Conservation (phyloP, 2,797 vertebrate species). For the Hippocampus kuda region DNA sequence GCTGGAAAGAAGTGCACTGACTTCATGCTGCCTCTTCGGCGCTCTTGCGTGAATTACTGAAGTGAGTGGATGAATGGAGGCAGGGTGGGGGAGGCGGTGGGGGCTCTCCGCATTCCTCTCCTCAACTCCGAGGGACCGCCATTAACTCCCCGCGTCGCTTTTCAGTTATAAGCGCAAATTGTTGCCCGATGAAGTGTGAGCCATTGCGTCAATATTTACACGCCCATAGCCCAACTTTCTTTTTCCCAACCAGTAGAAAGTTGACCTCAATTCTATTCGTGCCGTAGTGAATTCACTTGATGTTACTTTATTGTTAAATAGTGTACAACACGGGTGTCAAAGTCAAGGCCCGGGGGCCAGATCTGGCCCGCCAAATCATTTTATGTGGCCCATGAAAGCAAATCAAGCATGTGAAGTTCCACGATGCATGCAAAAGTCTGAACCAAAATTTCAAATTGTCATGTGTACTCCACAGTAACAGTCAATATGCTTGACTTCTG, state of each 20-base stretch:
- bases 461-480: too few species aligned
- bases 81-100: not conserved
- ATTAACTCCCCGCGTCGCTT: not conserved
- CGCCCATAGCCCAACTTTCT: not conserved
- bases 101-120: slow-evolving; percentile 8
- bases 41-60: slow-evolving; percentile 21
- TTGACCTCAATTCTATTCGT: too few species aligned
- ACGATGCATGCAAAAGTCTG: too few species aligned
- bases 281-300: too few species aligned
- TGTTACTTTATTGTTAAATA: too few species aligned
- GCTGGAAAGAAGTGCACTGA: slow-evolving; percentile 19
- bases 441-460: too few species aligned
- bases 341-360: too few species aligned
- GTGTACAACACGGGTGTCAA: too few species aligned
- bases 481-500: too few species aligned
- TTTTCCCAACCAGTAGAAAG: not conserved
- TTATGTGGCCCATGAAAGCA: too few species aligned
- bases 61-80: slow-evolving; percentile 7
- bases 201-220: not conserved
- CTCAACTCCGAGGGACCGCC: not conserved
- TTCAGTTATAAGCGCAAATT: not conserved
- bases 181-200: not conserved
- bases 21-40: slow-evolving; percentile 9
- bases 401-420: too few species aligned
- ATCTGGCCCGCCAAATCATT: too few species aligned